Conservation (phyloP, 2,888 invertebrate species). For the Dorcus parallelipipedus region DNA sequence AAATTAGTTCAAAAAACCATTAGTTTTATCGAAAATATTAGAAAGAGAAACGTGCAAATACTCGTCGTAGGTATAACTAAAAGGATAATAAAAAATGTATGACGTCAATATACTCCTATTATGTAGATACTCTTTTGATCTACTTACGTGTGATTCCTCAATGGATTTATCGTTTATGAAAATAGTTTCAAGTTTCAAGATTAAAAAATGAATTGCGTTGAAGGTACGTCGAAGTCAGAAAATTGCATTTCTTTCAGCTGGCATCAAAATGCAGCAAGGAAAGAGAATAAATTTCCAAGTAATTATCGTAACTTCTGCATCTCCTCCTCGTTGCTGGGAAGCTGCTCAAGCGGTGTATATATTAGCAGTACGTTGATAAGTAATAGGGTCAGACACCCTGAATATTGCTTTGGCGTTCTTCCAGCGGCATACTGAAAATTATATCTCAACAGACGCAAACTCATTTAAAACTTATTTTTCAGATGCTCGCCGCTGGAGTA, state of each 20-base stretch:
- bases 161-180: neutral
- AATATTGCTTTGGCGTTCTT: constrained; percentile 8
- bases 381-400: constrained; percentile 11
- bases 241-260: neutral
- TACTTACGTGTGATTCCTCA: no score
- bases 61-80: no score
- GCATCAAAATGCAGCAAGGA: neutral
- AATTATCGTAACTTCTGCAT: neutral
- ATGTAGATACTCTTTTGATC: no score
- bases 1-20: no score
- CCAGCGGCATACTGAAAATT: constrained; percentile 10
- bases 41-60: no score
- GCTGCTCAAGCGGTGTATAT: neutral
- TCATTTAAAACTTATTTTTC: constrained; percentile 10
- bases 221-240: neutral
- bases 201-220: neutral
- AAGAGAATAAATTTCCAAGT: neutral
- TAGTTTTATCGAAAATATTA: no score
- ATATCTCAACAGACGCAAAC: constrained; percentile 11
- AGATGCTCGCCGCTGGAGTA: neutral
- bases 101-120: no score
- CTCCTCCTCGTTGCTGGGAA: neutral
- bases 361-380: constrained; percentile 7
- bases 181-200: neutral
- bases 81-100: no score